These are phyloP conservation scores for Octopus bimaculoides DNA, from an alignment of 1,140 invertebrate species.

Conservation along the genomic window DNA sequence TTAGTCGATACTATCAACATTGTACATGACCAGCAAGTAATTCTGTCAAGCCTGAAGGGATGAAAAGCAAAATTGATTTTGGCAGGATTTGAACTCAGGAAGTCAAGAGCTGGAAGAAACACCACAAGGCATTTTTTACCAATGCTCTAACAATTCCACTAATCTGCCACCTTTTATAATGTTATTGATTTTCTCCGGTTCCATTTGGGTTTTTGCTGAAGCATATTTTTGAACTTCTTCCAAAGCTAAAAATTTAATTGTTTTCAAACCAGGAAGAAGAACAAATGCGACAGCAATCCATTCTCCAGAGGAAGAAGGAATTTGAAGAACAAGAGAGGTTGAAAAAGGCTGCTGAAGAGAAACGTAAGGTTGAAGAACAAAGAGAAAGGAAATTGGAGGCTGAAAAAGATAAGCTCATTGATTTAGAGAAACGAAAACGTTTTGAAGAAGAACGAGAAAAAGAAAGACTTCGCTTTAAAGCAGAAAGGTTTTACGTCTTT, in stretches of 20 bases:
- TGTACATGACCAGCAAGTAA: no score
- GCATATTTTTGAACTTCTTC: constrained; percentile 21
- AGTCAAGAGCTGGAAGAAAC: no score
- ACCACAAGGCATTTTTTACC: no score
- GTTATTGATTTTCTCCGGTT: background rate
- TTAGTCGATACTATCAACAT: no score
- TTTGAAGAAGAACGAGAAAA: background rate
- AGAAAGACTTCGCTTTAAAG: background rate
- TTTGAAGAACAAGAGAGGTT: background rate
- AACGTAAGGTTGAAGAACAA: background rate
- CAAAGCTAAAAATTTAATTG: constrained; percentile 22
- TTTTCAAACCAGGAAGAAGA: constrained; percentile 25
- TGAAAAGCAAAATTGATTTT: no score
- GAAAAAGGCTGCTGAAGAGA: background rate
- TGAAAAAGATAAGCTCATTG: background rate
- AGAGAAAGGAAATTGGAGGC: background rate
- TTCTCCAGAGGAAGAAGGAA: background rate
- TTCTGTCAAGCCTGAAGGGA: no score
- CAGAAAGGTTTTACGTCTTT: background rate
- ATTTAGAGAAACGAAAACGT: background rate
- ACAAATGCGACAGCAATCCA: constrained; percentile 16
- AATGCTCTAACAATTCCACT: no score
- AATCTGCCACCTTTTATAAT: no score
- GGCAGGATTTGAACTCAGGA: no score
- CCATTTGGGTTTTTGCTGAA: background rate